Evolutionary conservation across 2,113 vertebrate species (phyloP).

Genomic region (Callospermophilus lateralis): DNA sequence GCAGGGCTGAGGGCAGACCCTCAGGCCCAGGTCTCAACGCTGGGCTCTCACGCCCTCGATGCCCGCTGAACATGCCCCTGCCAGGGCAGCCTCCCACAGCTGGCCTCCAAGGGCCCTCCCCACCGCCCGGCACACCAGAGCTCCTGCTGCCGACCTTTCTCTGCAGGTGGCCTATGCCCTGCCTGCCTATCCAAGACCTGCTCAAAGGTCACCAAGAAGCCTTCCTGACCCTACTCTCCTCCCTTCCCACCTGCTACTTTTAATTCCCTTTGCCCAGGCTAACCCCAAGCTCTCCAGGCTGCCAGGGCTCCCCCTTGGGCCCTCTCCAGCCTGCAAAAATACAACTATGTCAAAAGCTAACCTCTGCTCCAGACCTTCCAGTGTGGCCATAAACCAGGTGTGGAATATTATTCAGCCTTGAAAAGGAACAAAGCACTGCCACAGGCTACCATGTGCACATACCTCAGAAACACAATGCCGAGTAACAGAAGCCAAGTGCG

Average conservation of each 20-base stretch:
- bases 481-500: background rate
- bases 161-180: background rate
- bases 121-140: accelerated
- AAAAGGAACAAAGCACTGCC: accelerated
- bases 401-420: background rate
- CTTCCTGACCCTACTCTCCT: background rate
- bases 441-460: accelerated
- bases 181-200: background rate
- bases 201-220: background rate
- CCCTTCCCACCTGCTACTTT: background rate
- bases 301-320: background rate
- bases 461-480: background rate
- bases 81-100: accelerated
- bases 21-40: too few relatives aligned
- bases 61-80: too few relatives aligned
- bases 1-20: background rate
- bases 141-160: background rate
- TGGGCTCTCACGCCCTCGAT: background rate
- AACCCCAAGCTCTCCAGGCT: background rate
- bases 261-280: background rate
- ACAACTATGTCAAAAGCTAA: background rate
- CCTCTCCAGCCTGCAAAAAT: background rate
- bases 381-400: too few relatives aligned
- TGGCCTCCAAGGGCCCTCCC: background rate
- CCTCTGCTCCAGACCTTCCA: background rate